A percentile compares a stretch with the other conserved stretches of the same genome.
Evolutionary conservation across 2,888 invertebrate species (phyloP).

Genomic region (Lysandra bellargus): DNA sequence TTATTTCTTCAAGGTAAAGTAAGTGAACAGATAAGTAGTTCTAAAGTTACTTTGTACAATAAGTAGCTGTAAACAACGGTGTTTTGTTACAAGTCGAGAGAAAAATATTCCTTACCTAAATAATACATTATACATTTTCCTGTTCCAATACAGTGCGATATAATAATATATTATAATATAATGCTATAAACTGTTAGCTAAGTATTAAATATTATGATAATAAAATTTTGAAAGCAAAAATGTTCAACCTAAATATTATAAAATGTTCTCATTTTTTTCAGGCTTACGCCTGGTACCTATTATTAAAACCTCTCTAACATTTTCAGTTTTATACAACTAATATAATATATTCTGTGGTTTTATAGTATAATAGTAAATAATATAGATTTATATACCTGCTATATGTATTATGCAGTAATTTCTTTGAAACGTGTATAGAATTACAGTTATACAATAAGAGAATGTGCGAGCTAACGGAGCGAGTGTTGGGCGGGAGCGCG

Average conservation of each 20-base stretch:
- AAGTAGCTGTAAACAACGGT: neutral
- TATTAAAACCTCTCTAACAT: no score
- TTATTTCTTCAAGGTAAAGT: neutral
- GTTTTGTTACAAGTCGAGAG: neutral
- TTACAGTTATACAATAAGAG: constrained; percentile 31
- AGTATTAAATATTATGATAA: no score
- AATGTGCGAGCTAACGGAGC: constrained; percentile 28
- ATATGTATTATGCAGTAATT: neutral
- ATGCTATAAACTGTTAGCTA: no score
- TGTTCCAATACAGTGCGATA: neutral
- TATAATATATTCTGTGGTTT: no score
- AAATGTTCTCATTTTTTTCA: no score
- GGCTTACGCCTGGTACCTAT: no score
- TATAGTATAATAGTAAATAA: no score
- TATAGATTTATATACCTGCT: neutral
- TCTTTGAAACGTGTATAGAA: constrained; percentile 29
- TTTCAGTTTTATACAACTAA: no score
- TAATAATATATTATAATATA: no score
- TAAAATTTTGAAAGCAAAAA: no score
- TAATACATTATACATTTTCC: neutral
- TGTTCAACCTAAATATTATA: no score
- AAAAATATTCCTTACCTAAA: neutral
- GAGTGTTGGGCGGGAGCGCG: constrained; percentile 50
- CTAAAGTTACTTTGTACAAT: neutral
- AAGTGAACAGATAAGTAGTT: neutral